Conservation (phyloP, 2,113 vertebrate genomes). For the Phrynocephalus versicolor region DNA sequence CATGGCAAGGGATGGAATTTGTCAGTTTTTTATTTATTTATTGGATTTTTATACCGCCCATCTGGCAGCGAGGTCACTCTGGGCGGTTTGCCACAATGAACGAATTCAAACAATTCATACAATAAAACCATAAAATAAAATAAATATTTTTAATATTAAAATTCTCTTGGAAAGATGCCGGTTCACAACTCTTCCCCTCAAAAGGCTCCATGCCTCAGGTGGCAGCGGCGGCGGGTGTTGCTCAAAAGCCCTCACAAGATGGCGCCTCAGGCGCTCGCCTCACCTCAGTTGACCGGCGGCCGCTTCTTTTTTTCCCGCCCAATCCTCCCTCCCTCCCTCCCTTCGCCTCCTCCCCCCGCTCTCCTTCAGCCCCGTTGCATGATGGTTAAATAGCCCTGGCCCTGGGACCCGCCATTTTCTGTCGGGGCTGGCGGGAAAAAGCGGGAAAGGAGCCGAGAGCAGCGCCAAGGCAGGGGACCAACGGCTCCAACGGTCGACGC, state of each 20-base stretch:
- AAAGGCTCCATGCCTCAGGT: too few relatives aligned
- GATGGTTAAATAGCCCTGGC: slow-evolving; percentile 41
- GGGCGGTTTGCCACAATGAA: too few relatives aligned
- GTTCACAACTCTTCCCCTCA: too few relatives aligned
- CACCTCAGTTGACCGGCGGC: slow-evolving; percentile 37
- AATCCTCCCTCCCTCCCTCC: background rate
- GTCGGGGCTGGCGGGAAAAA: slow-evolving; percentile 45
- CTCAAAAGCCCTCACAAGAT: slow-evolving; percentile 12
- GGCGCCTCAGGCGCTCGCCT: background rate
- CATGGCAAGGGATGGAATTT: too few relatives aligned
- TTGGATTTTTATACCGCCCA: too few relatives aligned
- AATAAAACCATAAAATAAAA: too few relatives aligned
- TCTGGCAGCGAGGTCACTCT: too few relatives aligned
- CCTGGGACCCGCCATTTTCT: slow-evolving; percentile 48
- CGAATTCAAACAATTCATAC: too few relatives aligned
- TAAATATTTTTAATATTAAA: too few relatives aligned
- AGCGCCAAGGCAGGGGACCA: slow-evolving; percentile 21
- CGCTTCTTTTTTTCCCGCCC: background rate
- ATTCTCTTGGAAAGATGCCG: too few relatives aligned
- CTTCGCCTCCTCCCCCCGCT: background rate
- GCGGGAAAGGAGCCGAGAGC: slow-evolving; percentile 37
- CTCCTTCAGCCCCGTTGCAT: slow-evolving; percentile 31
- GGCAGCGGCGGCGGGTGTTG: too few relatives aligned
- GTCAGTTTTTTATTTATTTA: too few relatives aligned
- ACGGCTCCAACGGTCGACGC: slow-evolving; percentile 22